Evolutionary conservation across 1,140 invertebrate species (phyloP).

Genomic region (Coenobita brevimanus): DNA sequence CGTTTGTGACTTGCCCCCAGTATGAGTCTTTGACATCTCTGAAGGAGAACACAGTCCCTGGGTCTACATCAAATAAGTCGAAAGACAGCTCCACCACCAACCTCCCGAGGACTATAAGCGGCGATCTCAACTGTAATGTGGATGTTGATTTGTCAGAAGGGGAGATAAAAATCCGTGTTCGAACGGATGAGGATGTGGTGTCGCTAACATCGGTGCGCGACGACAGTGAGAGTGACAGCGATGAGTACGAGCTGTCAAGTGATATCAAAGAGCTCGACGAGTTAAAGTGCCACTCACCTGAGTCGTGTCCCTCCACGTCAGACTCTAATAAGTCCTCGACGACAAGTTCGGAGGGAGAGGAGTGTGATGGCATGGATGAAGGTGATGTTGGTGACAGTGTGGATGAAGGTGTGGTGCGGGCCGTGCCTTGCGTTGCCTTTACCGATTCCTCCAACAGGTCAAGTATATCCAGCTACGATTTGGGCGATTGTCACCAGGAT

Average conservation of each 20-base stretch:
- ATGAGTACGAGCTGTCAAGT: slow-evolving; percentile 12
- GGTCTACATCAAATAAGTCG: background rate
- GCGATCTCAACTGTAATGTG: slow-evolving; percentile 40
- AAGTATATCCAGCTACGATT: slow-evolving; percentile 13
- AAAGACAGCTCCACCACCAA: background rate
- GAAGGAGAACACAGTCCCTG: background rate
- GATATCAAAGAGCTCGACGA: slow-evolving; percentile 12
- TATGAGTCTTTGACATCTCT: slow-evolving; percentile 12
- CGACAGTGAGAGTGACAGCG: slow-evolving; percentile 21
- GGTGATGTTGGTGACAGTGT: background rate
- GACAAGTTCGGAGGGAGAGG: background rate
- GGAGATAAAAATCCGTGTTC: slow-evolving; percentile 43
- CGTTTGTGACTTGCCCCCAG: slow-evolving; percentile 39
- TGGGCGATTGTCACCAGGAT: background rate
- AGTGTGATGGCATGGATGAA: background rate
- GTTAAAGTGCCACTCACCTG: background rate
- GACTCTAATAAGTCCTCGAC: background rate
- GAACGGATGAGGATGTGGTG: slow-evolving; percentile 14
- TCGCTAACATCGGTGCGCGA: slow-evolving; percentile 20
- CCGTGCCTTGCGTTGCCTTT: slow-evolving; percentile 16
- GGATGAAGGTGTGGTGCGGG: background rate
- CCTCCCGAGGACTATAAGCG: slow-evolving; percentile 28
- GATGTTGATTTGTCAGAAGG: slow-evolving; percentile 45
- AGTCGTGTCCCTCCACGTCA: slow-evolving; percentile 10
- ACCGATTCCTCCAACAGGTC: slow-evolving; percentile 36